Evolutionary conservation across 2,797 vertebrate genomes (phyloP), one percentile per base, ranked within the genome.

Genomic region (Chelonia mydas): DNA sequence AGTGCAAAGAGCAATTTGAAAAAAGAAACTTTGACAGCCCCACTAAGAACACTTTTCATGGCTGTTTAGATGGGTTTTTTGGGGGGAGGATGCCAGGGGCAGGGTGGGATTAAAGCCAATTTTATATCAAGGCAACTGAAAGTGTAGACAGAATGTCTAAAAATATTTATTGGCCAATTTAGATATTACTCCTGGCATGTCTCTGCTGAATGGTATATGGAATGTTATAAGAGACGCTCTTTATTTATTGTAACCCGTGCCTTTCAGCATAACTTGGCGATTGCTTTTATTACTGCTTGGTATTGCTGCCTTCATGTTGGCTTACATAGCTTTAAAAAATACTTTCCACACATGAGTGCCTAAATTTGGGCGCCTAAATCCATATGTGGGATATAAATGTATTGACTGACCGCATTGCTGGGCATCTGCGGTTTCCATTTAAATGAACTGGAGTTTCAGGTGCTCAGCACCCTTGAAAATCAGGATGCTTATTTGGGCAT

Each of bases 81-180:
- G 57, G 27, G 27, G 11, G 27, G 7, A 28, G 55, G 50, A 6
- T 51, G 50, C 8, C 7, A 8, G 21, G 53, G 21, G 21, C 3
- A 7, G 19, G 53, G 53, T 21, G 6, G 57, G 3, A 10, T 16
- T 94, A 80, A 96, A 94, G 84, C 59, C 49, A 80, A 31, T 94
- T 89, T 96, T 95, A 83, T 93, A 92, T 54, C 55, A 84, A 57
- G 53, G 84, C 54, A 90, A 89, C 83, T 92, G 81, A 84, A 92
- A 97, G 93, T 97, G 95, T 97, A 97, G 95, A 97, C 94, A 95
- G 84, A 96, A 91, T 79, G 65, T 95, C 95, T 97, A 96, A 96
- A 89, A 89, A 90, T 41, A 94, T 97, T 96, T 97, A 90, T 84
- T 80, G 87, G 80, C 92, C 97, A 97, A 96, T 91, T 95, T 88